Evolutionary conservation across 1,140 invertebrate species (phyloP).

Genomic region (Calliopsis andreniformis): DNA sequence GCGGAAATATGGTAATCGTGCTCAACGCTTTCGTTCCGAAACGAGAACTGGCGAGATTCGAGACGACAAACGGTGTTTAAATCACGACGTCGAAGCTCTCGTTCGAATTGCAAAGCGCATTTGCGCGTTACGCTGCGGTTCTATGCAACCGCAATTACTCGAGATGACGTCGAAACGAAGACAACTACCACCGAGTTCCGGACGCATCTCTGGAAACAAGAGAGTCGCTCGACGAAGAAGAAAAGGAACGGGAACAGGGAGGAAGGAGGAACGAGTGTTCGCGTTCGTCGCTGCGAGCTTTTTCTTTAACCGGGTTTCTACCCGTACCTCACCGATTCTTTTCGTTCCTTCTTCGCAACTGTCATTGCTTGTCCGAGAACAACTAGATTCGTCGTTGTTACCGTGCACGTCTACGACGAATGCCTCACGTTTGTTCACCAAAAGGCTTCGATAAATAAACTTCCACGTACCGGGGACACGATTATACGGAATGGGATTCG

Average conservation of each 20-base stretch:
- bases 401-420: no score
- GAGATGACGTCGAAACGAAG: conserved; percentile 37
- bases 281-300: not conserved
- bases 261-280: not conserved
- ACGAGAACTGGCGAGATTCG: not conserved
- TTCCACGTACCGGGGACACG: not conserved
- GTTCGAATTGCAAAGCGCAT: conserved; percentile 42
- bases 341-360: not conserved
- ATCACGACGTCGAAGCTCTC: conserved; percentile 10
- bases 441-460: conserved; percentile 34
- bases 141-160: conserved; percentile 53
- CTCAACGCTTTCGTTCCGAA: not conserved
- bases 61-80: conserved; percentile 31
- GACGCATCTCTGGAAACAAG: conserved; percentile 29
- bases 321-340: not conserved
- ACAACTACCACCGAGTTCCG: conserved; percentile 29
- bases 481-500: conserved; percentile 19
- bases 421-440: no score
- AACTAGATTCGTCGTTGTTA: no score
- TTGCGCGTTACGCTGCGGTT: conserved; percentile 33
- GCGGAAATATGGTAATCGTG: not conserved
- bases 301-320: conserved; percentile 23
- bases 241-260: not conserved
- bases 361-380: conserved; percentile 25
- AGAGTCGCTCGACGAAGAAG: not conserved